Percentiles rank a stretch among this genome's conserved stretches.
phyloP scores from a whole-genome alignment of 1,140 invertebrate species.

The Ridgeia piscesae region DNA sequence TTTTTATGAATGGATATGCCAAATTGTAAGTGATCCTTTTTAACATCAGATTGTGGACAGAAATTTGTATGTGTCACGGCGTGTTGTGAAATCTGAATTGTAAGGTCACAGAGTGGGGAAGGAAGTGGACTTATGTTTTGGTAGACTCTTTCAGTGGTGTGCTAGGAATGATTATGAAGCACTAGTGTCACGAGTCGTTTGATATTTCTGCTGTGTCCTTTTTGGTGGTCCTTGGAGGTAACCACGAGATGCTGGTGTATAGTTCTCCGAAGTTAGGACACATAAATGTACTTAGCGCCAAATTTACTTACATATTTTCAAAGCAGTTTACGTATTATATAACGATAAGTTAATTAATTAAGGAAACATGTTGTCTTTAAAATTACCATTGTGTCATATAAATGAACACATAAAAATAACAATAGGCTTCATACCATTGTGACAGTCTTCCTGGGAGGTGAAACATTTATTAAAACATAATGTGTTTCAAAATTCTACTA shows the following conservation, averaged over 20 bases:
- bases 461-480: no score
- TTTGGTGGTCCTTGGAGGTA: neutral
- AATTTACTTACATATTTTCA: no score
- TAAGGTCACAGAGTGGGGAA: neutral
- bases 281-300: no score
- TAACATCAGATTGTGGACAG: neutral
- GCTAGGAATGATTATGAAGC: neutral
- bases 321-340: no score
- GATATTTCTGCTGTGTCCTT: neutral
- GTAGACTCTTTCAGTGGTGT: neutral
- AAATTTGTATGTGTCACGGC: neutral
- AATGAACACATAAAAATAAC: no score
- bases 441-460: no score
- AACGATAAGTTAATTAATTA: no score
- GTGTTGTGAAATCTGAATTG: neutral
- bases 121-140: neutral
- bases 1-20: neutral
- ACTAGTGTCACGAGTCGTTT: neutral
- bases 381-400: no score
- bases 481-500: no score
- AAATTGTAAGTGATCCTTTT: neutral
- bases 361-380: no score
- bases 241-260: neutral
- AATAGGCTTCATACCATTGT: no score
- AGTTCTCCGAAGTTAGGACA: neutral